Evolutionary conservation across 1,140 invertebrate genomes (phyloP).

Genomic region (Drosophila navojoa): DNA sequence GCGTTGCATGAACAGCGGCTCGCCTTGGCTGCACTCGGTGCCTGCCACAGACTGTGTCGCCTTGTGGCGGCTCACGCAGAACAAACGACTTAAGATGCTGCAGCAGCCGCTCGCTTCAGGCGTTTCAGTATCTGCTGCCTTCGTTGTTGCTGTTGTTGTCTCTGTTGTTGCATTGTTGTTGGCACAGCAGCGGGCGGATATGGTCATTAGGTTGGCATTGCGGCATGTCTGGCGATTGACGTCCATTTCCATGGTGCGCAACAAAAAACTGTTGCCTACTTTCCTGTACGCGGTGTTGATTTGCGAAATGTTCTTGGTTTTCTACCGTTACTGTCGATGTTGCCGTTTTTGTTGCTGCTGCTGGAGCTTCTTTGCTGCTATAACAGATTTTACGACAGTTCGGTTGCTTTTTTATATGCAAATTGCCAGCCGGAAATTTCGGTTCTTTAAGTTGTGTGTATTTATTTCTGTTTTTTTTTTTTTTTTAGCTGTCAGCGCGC

Average conservation of each 20-base stretch:
- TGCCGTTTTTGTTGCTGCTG: slow-evolving; percentile 19
- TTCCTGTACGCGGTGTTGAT: slow-evolving; percentile 44
- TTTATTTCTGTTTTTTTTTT: slow-evolving; percentile 30
- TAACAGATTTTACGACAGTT: slow-evolving; percentile 33
- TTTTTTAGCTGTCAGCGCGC: slow-evolving; percentile 19
- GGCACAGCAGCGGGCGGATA: slow-evolving; percentile 76
- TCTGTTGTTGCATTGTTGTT: slow-evolving; percentile 51
- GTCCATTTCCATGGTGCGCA: slow-evolving; percentile 71
- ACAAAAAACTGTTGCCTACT: slow-evolving; percentile 69
- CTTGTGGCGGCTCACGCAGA: slow-evolving; percentile 68
- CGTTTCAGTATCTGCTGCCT: slow-evolving; percentile 14
- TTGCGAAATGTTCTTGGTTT: slow-evolving; percentile 18
- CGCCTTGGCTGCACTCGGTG: slow-evolving; percentile 58
- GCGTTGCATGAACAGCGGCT: slow-evolving; percentile 49
- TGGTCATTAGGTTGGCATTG: slow-evolving; percentile 80
- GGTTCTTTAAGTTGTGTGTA: slow-evolving; percentile 16
- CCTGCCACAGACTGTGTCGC: slow-evolving; percentile 69
- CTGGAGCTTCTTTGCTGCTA: no score
- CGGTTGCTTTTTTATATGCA: slow-evolving; percentile 43
- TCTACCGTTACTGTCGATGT: slow-evolving; percentile 18
- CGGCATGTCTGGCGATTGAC: slow-evolving; percentile 67
- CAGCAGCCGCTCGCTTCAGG: slow-evolving; percentile 62
- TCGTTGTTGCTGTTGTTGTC: slow-evolving; percentile 10
- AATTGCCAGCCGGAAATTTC: slow-evolving; percentile 43
- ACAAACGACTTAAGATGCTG: slow-evolving; percentile 74